Evolutionary conservation across 2,113 vertebrate genomes (phyloP).

Genomic region (Odocoileus virginianus): DNA sequence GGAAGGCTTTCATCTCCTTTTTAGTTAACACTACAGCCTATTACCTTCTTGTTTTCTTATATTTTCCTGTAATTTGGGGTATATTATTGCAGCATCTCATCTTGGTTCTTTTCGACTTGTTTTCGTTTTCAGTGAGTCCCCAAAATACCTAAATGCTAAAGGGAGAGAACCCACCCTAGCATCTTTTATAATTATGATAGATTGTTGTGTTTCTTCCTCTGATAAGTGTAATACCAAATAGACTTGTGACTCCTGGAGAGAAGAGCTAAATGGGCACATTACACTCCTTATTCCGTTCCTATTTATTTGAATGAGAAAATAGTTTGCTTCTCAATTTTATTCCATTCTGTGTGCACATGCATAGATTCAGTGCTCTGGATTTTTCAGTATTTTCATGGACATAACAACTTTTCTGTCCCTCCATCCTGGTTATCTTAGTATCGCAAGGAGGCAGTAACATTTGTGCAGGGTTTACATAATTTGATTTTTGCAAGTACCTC

Average conservation of each 20-base stretch:
- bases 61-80: constrained; percentile 28
- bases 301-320: constrained; percentile 4
- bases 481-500: background rate
- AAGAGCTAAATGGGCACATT: background rate
- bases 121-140: background rate
- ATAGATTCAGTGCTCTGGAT: background rate
- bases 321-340: background rate
- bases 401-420: background rate
- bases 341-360: background rate
- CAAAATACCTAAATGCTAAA: background rate
- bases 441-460: background rate
- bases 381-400: background rate
- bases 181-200: background rate
- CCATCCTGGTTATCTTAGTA: background rate
- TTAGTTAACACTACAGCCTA: background rate
- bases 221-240: background rate
- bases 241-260: background rate
- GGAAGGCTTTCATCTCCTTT: constrained; percentile 36
- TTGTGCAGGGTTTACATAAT: background rate
- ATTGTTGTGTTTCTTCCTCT: background rate
- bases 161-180: background rate
- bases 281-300: background rate
- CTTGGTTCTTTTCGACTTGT: background rate
- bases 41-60: background rate
- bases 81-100: background rate